Conservation (phyloP, 2,888 invertebrate species). For the Catocala nupta region DNA sequence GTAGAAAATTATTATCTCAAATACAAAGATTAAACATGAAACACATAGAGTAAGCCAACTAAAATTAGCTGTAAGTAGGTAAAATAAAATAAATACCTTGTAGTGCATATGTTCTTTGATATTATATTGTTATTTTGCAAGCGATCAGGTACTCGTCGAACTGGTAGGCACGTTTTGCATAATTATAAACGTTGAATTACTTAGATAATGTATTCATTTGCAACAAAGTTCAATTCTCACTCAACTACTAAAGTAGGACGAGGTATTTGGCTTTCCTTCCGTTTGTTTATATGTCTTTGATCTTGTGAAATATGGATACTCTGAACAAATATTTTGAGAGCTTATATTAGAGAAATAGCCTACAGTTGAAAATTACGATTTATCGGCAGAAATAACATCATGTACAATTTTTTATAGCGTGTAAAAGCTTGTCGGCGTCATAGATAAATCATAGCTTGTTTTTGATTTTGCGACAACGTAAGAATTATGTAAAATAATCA, state of each 20-base stretch:
- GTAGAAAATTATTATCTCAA: not conserved
- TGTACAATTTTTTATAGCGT: slow-evolving; percentile 1
- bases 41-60: slow-evolving; percentile 5
- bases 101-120: slow-evolving; percentile 14
- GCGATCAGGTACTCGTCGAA: slow-evolving; percentile 36
- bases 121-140: slow-evolving; percentile 44
- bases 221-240: slow-evolving; percentile 37
- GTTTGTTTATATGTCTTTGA: slow-evolving; percentile 33
- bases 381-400: not conserved
- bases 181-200: slow-evolving; percentile 50
- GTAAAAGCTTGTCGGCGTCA: not conserved
- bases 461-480: too few relatives aligned
- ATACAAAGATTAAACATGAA: not conserved
- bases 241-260: slow-evolving; percentile 31
- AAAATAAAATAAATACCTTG: slow-evolving; percentile 27
- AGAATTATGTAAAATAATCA: too few relatives aligned
- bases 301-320: slow-evolving; percentile 32
- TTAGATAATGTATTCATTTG: slow-evolving; percentile 50
- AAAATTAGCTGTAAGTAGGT: slow-evolving; percentile 17
- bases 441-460: not conserved
- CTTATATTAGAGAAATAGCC: slow-evolving; percentile 19
- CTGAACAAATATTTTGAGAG: slow-evolving; percentile 24
- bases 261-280: slow-evolving; percentile 21
- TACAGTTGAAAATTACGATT: slow-evolving; percentile 14
- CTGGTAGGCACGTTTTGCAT: slow-evolving; percentile 49